These are phyloP conservation scores for Miltochrista miniata DNA, from an alignment of 2,888 invertebrate genomes.

Conservation along the genomic window DNA sequence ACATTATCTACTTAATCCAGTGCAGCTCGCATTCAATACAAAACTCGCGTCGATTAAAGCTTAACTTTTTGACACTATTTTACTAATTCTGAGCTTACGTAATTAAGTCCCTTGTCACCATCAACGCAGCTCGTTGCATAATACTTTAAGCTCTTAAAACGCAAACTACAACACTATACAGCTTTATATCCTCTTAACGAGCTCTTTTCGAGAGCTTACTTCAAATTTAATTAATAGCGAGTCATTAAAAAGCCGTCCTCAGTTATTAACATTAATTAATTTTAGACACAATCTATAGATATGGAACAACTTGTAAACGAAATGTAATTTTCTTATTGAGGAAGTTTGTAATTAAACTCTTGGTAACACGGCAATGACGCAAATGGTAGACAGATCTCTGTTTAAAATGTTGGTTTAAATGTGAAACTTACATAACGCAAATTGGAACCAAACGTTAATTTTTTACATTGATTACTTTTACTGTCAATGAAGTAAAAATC, in stretches of 20 bases:
- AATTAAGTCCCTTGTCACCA: slow-evolving; percentile 74
- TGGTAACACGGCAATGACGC: too few species aligned
- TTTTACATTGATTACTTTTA: too few species aligned
- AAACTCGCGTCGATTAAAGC: neutral
- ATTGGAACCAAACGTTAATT: too few species aligned
- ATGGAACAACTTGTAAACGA: slow-evolving; percentile 11
- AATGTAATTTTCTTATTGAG: slow-evolving; percentile 1
- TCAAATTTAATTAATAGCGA: slow-evolving; percentile 63
- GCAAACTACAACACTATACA: slow-evolving; percentile 66
- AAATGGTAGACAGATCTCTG: too few species aligned
- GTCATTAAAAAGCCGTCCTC: slow-evolving; percentile 40
- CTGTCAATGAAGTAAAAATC: too few species aligned
- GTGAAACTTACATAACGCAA: too few species aligned
- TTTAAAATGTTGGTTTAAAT: too few species aligned
- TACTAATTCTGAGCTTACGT: slow-evolving; percentile 60
- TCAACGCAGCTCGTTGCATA: slow-evolving; percentile 61
- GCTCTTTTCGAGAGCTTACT: slow-evolving; percentile 58
- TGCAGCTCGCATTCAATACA: slow-evolving; percentile 9
- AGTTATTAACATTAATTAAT: slow-evolving; percentile 37
- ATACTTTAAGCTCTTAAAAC: slow-evolving; percentile 73
- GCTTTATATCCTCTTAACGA: slow-evolving; percentile 64
- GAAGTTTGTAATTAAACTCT: neutral
- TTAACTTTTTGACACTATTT: slow-evolving; percentile 52
- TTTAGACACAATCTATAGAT: slow-evolving; percentile 27
- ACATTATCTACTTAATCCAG: slow-evolving; percentile 7